A percentile compares a stretch with the other conserved stretches of the same genome.
These are phyloP conservation scores for Apodemus speciosus DNA, from an alignment of 2,113 vertebrate genomes.

Conservation along the genomic window DNA sequence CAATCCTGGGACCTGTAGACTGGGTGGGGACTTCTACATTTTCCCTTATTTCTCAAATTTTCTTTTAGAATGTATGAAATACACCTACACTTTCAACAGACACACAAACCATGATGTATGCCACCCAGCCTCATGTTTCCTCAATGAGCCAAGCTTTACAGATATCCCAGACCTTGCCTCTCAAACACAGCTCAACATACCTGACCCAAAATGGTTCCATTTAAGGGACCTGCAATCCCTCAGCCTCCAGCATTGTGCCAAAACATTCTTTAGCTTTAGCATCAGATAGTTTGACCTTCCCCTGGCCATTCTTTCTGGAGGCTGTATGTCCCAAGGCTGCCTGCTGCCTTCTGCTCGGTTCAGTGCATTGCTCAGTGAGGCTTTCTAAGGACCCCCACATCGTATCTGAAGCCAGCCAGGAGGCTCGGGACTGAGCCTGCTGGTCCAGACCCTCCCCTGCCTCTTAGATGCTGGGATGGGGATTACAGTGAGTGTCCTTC, in stretches of 20 bases:
- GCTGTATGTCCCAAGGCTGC: accelerated
- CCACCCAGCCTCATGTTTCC: background rate
- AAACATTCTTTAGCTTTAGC: background rate
- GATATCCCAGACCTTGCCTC: background rate
- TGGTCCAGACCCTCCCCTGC: background rate
- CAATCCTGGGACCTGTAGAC: accelerated
- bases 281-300: background rate
- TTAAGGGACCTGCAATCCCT: accelerated
- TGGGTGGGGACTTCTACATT: no score
- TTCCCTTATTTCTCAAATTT: background rate
- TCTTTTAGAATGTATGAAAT: background rate
- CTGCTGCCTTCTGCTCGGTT: background rate
- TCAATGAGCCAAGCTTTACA: background rate
- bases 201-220: no score
- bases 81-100: background rate
- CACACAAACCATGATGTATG: background rate
- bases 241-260: background rate
- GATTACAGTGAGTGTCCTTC: background rate
- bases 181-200: background rate
- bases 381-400: background rate
- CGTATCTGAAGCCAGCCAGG: no score
- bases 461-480: background rate
- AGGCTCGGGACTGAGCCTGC: accelerated
- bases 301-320: background rate
- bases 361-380: accelerated